Evolutionary conservation across 2,797 vertebrate genomes (phyloP).

Genomic region (Acomys russatus): DNA sequence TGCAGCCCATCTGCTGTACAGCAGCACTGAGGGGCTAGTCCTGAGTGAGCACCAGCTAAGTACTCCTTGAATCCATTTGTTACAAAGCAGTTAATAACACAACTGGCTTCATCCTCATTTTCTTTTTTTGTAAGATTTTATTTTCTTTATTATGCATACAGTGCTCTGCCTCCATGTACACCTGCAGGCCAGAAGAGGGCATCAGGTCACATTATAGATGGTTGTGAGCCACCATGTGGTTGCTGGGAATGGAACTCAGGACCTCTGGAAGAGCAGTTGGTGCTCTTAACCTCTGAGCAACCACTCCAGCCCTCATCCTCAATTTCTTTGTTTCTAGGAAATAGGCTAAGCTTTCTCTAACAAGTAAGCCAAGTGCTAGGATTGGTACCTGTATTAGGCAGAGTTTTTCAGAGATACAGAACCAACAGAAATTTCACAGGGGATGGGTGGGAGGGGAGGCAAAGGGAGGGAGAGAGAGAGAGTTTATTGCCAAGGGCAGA

Average conservation of each 20-base stretch:
- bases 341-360: background rate
- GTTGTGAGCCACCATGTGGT: too few relatives aligned
- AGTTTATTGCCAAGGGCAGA: background rate
- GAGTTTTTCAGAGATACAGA: background rate
- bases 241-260: too few relatives aligned
- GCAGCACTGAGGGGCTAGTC: background rate
- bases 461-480: too few relatives aligned
- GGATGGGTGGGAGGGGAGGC: too few relatives aligned
- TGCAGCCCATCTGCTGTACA: background rate
- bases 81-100: background rate
- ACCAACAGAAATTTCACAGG: background rate
- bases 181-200: too few relatives aligned
- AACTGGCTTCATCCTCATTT: background rate
- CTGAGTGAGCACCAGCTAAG: constrained; percentile 6
- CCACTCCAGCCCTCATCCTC: background rate
- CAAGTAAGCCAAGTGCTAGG: background rate
- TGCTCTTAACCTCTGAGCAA: too few relatives aligned
- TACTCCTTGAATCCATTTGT: background rate
- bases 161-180: too few relatives aligned
- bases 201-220: too few relatives aligned
- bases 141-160: too few relatives aligned
- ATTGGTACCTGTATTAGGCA: background rate
- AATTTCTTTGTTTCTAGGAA: background rate
- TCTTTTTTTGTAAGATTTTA: too few relatives aligned
- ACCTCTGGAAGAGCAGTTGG: too few relatives aligned